A percentile compares a stretch with the other conserved stretches of the same genome.
phyloP scores from a whole-genome alignment of 1,140 invertebrate species.

The Philopotamus ludificatus region DNA sequence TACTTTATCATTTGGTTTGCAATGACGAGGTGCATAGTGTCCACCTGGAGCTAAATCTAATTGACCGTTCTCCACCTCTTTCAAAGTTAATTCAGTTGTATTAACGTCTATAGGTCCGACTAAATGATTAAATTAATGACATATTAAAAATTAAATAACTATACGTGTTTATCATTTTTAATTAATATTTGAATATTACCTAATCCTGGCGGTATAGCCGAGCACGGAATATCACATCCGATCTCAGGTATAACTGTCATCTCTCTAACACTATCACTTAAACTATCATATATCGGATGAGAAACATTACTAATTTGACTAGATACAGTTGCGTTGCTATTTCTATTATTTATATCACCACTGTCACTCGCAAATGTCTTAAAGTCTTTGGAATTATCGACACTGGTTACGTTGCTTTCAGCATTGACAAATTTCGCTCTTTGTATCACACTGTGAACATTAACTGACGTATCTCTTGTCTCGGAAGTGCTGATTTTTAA shows the following conservation, averaged over 20 bases:
- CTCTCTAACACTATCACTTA: slow-evolving; percentile 22
- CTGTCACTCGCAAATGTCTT: slow-evolving; percentile 11
- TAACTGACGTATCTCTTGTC: background rate
- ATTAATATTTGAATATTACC: slow-evolving; percentile 19
- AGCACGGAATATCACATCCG: slow-evolving; percentile 30
- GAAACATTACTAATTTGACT: slow-evolving; percentile 19
- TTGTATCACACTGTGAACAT: slow-evolving; percentile 21
- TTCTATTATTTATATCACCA: slow-evolving; percentile 1
- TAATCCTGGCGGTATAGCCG: slow-evolving; percentile 33
- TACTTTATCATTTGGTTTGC: slow-evolving; percentile 73
- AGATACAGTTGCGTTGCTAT: background rate
- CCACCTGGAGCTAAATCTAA: slow-evolving; percentile 65
- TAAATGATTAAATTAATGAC: slow-evolving; percentile 9
- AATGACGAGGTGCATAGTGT: slow-evolving; percentile 71
- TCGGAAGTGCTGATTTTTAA: background rate
- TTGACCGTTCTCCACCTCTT: slow-evolving; percentile 49
- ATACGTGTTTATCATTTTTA: background rate
- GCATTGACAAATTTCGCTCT: background rate
- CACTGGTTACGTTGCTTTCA: background rate
- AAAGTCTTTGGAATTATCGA: slow-evolving; percentile 7
- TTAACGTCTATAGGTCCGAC: slow-evolving; percentile 50
- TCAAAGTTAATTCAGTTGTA: slow-evolving; percentile 50
- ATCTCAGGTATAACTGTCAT: slow-evolving; percentile 8
- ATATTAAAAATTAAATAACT: background rate
- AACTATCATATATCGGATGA: slow-evolving; percentile 11